Evolutionary conservation across 2,797 vertebrate species (phyloP).

Genomic region (Alauda arvensis): DNA sequence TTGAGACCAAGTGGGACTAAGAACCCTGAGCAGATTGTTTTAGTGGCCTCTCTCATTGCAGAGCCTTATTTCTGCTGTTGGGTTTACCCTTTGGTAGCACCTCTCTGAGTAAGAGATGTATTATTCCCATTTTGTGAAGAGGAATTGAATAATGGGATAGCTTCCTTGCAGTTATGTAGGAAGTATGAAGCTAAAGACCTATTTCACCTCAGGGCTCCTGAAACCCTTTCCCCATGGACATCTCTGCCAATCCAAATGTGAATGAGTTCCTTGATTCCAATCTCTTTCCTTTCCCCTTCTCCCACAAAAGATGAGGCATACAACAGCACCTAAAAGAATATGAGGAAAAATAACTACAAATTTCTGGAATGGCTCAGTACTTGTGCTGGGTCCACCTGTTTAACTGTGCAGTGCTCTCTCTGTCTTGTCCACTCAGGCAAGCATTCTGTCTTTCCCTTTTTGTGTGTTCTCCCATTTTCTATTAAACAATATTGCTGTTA

Average conservation of each 20-base stretch:
- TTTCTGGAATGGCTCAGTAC: background rate
- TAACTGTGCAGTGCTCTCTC: background rate
- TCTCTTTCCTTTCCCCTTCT: background rate
- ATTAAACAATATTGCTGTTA: background rate
- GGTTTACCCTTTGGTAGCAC: background rate
- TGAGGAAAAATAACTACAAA: background rate
- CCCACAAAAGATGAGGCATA: background rate
- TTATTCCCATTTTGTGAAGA: background rate
- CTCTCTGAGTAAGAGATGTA: background rate
- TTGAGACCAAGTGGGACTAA: background rate
- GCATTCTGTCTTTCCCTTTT: background rate
- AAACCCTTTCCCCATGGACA: background rate
- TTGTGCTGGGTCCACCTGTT: background rate
- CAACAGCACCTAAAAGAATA: background rate
- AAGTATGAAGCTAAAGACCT: background rate
- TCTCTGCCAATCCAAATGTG: background rate
- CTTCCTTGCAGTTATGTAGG: background rate
- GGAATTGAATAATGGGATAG: background rate
- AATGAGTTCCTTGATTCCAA: background rate
- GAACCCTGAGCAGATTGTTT: background rate
- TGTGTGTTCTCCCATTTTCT: background rate
- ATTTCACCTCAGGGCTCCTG: background rate
- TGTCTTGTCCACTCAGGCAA: background rate
- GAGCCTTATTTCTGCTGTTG: background rate
- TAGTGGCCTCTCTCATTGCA: background rate